A percentile compares a stretch with the other conserved stretches of the same genome.
These are phyloP conservation scores for Siphonodentalium dalli DNA, from an alignment of 2,888 invertebrate genomes.

Conservation along the genomic window DNA sequence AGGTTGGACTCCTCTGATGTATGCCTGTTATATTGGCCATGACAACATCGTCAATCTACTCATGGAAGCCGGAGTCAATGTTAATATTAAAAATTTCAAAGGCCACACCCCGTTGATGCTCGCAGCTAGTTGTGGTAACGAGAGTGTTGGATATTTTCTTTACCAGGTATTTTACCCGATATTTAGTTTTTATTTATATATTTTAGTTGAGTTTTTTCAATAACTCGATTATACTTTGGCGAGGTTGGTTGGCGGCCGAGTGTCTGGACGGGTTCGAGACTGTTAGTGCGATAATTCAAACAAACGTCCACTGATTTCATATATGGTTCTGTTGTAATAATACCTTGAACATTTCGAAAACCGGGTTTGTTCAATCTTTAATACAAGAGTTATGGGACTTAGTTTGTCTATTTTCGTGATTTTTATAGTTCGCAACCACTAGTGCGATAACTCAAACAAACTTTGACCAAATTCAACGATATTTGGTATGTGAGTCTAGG, in stretches of 20 bases:
- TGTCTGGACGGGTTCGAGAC: too few species aligned
- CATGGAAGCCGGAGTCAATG: constrained; percentile 52
- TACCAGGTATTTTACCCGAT: constrained; percentile 52
- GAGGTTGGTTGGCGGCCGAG: neutral
- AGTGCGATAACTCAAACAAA: too few species aligned
- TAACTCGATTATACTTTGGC: neutral
- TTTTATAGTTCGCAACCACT: too few species aligned
- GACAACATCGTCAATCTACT: constrained; percentile 62
- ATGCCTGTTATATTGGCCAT: constrained; percentile 66
- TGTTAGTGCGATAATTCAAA: too few species aligned
- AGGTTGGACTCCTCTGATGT: constrained; percentile 67
- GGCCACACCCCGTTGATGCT: constrained; percentile 67
- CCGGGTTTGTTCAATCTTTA: too few species aligned
- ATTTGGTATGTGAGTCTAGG: too few species aligned
- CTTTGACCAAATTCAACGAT: too few species aligned
- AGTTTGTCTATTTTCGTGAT: too few species aligned
- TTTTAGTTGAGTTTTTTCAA: neutral
- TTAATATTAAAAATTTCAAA: constrained; percentile 56
- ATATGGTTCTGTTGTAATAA: too few species aligned
- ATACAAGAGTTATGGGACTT: too few species aligned
- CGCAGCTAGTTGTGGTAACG: constrained; percentile 69
- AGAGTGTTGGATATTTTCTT: constrained; percentile 62
- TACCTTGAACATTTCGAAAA: too few species aligned
- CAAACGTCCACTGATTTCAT: too few species aligned
- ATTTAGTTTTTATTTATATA: neutral